Base-by-base conservation (phyloP, 37 sponge, comb jelly and placozoan genomes). In the Hexactinellida sp. region DNA sequence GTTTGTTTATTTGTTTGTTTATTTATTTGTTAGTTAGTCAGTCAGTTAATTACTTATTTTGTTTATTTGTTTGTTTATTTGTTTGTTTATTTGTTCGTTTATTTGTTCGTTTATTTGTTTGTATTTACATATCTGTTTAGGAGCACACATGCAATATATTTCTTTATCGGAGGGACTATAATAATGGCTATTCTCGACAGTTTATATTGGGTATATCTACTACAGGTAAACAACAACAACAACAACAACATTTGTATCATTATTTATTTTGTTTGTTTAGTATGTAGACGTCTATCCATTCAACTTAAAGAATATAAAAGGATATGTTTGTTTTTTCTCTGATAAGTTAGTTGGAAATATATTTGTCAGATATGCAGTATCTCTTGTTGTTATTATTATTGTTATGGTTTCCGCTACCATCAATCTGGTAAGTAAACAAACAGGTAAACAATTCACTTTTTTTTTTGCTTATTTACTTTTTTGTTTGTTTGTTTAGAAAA, bases 391-490 rank as follows among this genome's bases (percentile, higher is more conserved):
- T 13, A 87, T 92, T 1, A 1, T 86, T 55, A 37, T 86, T 37
- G 86, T 92, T n/a, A 83, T 89, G 30, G 82, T 83, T 0, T 88
- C 83, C 25, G 92, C 95, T 30, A 39, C 89, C 13, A 84, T 94
- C 51, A 90, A 89, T 38, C 87, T 94, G 84, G 89, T 89, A 0
- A 85, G 88, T 38, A 84, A 36, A 25, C 37, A 36, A 36, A 28
- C 16, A 36, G 16, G 38, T 10, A 7, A 28, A 36, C 23, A n/a
- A n/a, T n/a, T n/a, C n/a, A n/a, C n/a, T n/a, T n/a, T n/a, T n/a
- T n/a, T n/a, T n/a, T 47, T 47, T 47, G 52, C 16, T 47, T 47
- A 47, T 16, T 47, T 47, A 47, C 52, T 47, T 47, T 9, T 9
- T 47, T 9, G 9, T 47, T n/a, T 3, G 5, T 63, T 63, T 32